Evolutionary conservation across 2,888 invertebrate genomes (phyloP), one percentile per base, ranked within the genome.

Genomic region (Cyaniris semiargus): DNA sequence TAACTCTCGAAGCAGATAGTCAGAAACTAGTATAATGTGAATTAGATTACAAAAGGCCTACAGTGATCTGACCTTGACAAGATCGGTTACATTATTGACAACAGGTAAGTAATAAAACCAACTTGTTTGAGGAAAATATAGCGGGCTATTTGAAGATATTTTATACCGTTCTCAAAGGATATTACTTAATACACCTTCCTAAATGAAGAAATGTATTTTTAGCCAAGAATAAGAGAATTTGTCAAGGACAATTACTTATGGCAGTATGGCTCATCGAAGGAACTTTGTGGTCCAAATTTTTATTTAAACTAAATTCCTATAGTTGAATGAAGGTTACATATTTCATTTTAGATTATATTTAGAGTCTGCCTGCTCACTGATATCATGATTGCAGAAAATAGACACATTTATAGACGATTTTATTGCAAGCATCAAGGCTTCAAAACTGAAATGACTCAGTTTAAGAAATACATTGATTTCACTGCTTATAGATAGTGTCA

Each of bases 391-490:
- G 15, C 31, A 66, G 31, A 66, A 66, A 66, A 66, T 31, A 66
- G 18, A 66, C 15, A 66, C 27, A 60, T 66, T 66, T 27, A 66
- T 66, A 21, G 31, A 27, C 27, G 27, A 66, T 60, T 31, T 21
- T 60, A 66, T 66, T 60, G 18, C 56, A 23, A 23, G 27, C 27
- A 6, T 66, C 66, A 66, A 66, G 15, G 27, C 66, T 66, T 31
- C 66, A 27, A 66, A 60, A 60, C 60, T 23, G 23, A 23, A 18
- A 66, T 66, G 66, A 66, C 66, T 31, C 66, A 66, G 66, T 66
- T 31, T 27, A 66, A 66, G 27, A 66, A 66, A 66, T 31, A 66
- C 66, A 66, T 66, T 66, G 27, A 66, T 66, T 66, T 66, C 27
- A 66, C 31, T 66, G 66, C 18, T 66, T 27, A 18, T 31, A 8